Evolutionary conservation across 1,140 invertebrate species (phyloP).

Genomic region (Cecropterus lyciades): DNA sequence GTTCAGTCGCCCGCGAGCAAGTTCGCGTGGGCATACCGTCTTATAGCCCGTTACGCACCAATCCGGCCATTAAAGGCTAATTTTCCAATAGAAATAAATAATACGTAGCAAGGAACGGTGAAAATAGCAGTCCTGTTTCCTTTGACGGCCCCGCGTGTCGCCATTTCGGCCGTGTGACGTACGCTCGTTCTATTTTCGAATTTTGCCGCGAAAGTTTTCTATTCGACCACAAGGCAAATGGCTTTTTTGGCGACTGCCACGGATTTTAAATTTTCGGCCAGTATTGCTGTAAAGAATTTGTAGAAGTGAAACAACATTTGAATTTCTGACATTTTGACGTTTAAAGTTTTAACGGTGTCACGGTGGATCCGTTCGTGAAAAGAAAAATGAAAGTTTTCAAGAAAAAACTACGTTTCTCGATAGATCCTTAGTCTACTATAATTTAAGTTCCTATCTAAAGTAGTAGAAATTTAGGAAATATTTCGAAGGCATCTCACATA

Average conservation of each 20-base stretch:
- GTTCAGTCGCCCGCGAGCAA: constrained; percentile 65
- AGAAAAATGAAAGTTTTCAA: constrained; percentile 82
- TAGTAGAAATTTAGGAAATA: constrained; percentile 41
- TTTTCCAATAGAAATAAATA: constrained; percentile 80
- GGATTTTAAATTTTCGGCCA: constrained; percentile 32
- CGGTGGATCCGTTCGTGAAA: constrained; percentile 78
- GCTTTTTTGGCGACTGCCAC: constrained; percentile 45
- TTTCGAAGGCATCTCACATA: constrained; percentile 53
- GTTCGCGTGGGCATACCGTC: constrained; percentile 67
- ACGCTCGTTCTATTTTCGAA: constrained; percentile 60
- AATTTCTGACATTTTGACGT: constrained; percentile 35
- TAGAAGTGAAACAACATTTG: constrained; percentile 19
- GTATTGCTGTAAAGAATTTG: constrained; percentile 8
- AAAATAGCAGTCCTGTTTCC: constrained; percentile 62
- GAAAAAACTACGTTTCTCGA: constrained; percentile 79
- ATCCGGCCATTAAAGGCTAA: constrained; percentile 71
- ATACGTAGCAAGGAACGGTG: constrained; percentile 58
- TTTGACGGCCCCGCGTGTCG: constrained; percentile 47
- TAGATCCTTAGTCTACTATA: constrained; percentile 49
- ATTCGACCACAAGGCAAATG: constrained; percentile 50
- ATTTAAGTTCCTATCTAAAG: constrained; percentile 38
- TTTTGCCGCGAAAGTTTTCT: constrained; percentile 57
- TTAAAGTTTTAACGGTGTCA: constrained; percentile 40
- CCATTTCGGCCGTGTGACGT: constrained; percentile 54
- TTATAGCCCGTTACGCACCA: constrained; percentile 57